These are phyloP conservation scores for Cryptops parisi DNA, from an alignment of 2,888 invertebrate genomes.

Conservation along the genomic window DNA sequence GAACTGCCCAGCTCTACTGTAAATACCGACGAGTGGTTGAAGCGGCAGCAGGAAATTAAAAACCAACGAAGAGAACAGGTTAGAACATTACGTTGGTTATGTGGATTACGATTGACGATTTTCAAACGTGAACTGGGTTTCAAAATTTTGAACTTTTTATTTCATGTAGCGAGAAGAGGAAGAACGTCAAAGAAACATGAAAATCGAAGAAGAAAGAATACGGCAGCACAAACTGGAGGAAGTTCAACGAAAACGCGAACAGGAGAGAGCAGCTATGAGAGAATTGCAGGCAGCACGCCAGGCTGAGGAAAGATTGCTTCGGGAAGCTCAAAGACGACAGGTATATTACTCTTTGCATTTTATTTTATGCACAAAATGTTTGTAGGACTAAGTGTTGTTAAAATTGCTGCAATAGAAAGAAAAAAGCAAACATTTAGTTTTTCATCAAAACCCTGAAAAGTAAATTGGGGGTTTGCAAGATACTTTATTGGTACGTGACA, in stretches of 20 bases:
- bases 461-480: no score
- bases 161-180: slow-evolving; percentile 23
- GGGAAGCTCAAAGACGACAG: slow-evolving; percentile 34
- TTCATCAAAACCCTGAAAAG: no score
- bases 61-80: slow-evolving; percentile 16
- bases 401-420: no score
- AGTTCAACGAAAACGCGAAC: slow-evolving; percentile 38
- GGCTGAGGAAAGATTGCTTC: slow-evolving; percentile 33
- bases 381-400: no score
- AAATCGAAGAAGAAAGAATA: slow-evolving; percentile 24
- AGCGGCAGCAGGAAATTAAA: slow-evolving; percentile 18
- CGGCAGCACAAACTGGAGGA: slow-evolving; percentile 41
- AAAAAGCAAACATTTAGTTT: no score
- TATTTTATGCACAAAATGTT: no score
- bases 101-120: not conserved
- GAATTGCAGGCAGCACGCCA: slow-evolving; percentile 31
- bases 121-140: not conserved
- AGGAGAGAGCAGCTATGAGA: slow-evolving; percentile 30
- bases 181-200: slow-evolving; percentile 25
- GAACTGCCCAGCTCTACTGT: not conserved
- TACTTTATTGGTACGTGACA: no score
- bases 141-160: not conserved
- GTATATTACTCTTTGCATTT: no score
- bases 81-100: not conserved
- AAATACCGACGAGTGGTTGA: slow-evolving; percentile 18